Conservation (phyloP, 2,797 vertebrate species). For the Babyrousa celebensis region DNA sequence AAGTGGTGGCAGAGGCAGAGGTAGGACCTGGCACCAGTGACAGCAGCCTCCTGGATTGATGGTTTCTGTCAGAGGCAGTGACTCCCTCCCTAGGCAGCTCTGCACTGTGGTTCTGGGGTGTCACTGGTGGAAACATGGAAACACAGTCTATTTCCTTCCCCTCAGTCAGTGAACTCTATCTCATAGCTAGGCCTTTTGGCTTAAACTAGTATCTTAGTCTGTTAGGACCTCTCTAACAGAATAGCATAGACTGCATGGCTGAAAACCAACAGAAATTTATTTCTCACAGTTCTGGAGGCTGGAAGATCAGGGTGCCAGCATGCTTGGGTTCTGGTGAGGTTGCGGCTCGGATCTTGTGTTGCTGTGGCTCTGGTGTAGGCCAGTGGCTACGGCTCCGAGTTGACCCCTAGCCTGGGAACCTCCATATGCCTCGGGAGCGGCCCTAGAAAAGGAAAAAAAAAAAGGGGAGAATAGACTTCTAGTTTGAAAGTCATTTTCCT, state of each 20-base stretch:
- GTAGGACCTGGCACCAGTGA: neutral
- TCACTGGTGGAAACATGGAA: neutral
- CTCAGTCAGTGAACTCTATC: neutral
- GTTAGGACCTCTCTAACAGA: neutral
- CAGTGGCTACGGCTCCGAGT: too few relatives aligned
- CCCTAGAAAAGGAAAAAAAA: too few relatives aligned
- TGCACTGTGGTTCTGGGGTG: neutral
- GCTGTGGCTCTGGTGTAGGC: too few relatives aligned
- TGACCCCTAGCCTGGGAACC: too few relatives aligned
- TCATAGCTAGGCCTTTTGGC: neutral
- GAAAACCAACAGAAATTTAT: too few relatives aligned
- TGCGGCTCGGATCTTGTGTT: too few relatives aligned
- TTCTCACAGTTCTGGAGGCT: neutral
- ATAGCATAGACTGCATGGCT: neutral
- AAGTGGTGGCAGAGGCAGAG: neutral
- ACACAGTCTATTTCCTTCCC: neutral
- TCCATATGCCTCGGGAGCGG: too few relatives aligned
- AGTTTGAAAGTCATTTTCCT: conserved; percentile 56
- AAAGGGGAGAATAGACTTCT: neutral
- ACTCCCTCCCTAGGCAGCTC: neutral
- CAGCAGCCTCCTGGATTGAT: neutral
- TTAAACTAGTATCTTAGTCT: neutral
- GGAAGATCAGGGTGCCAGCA: neutral
- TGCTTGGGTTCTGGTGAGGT: rapidly evolving
- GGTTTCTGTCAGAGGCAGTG: neutral